Evolutionary conservation across 2,888 invertebrate species (phyloP).

Genomic region (Epinotia ramella): DNA sequence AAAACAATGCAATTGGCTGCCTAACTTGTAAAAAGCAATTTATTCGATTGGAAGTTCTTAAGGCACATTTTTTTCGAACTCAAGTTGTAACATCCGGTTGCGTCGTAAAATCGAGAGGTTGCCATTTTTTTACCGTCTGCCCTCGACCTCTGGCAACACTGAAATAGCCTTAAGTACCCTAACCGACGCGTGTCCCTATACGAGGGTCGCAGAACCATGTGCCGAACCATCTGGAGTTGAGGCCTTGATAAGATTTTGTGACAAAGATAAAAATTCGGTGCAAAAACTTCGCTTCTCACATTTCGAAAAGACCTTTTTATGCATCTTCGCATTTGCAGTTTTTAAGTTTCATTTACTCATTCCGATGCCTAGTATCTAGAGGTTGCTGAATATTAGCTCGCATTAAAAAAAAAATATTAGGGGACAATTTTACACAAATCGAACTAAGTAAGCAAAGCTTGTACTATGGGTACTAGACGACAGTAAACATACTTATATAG

Average conservation of each 20-base stretch:
- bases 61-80: constrained; percentile 2
- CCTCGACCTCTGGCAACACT: constrained; percentile 13
- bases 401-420: too few relatives aligned
- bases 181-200: constrained; percentile 37
- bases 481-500: too few relatives aligned
- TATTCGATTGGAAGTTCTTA: not conserved
- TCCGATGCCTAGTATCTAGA: not conserved
- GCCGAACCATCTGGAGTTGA: constrained; percentile 30
- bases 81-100: constrained; percentile 31
- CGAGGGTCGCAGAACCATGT: constrained; percentile 26
- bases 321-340: not conserved
- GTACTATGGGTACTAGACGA: too few relatives aligned
- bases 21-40: not conserved
- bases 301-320: not conserved
- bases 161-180: not conserved
- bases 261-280: constrained; percentile 6
- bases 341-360: not conserved
- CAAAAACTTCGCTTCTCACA: constrained; percentile 2
- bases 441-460: too few relatives aligned
- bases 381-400: not conserved
- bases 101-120: not conserved
- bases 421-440: too few relatives aligned
- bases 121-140: constrained; percentile 37
- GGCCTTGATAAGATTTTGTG: constrained; percentile 38
- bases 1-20: not conserved